These are phyloP conservation scores for Andrena dorsata DNA, from an alignment of 2,888 invertebrate genomes.

Conservation along the genomic window DNA sequence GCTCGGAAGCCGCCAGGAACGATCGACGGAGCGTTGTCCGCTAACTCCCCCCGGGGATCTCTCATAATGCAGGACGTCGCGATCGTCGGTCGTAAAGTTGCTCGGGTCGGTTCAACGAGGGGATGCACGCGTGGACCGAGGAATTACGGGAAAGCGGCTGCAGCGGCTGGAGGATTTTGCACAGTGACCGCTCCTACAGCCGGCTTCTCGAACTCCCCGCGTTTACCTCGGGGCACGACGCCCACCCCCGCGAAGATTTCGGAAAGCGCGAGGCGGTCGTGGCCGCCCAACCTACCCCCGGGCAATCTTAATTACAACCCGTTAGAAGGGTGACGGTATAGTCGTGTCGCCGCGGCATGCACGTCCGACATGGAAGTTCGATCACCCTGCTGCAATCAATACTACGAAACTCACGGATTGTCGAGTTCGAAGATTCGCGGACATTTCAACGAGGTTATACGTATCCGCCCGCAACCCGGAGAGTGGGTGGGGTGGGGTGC, in stretches of 20 bases:
- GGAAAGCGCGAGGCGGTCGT: slow-evolving; percentile 3
- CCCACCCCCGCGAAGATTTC: not conserved
- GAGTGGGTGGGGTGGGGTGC: not conserved
- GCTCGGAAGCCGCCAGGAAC: no score
- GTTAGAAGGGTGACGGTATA: slow-evolving; percentile 17
- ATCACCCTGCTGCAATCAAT: slow-evolving; percentile 64
- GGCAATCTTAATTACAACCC: slow-evolving; percentile 36
- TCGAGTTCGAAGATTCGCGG: slow-evolving; percentile 67
- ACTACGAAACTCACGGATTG: slow-evolving; percentile 59
- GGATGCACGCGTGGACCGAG: not conserved
- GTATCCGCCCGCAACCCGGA: slow-evolving; percentile 43
- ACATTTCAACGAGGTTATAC: slow-evolving; percentile 64
- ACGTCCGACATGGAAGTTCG: slow-evolving; percentile 63
- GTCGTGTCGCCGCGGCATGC: slow-evolving; percentile 16
- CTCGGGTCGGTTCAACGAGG: no score
- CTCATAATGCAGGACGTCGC: no score
- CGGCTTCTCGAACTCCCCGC: not conserved
- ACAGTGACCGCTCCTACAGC: slow-evolving; percentile 29
- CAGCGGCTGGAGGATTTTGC: slow-evolving; percentile 32
- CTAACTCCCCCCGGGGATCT: no score
- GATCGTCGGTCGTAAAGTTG: no score
- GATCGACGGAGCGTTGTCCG: no score
- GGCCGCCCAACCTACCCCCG: not conserved
- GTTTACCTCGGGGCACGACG: not conserved
- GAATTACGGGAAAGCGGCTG: slow-evolving; percentile 20